phyloP scores from a whole-genome alignment of 1,140 invertebrate genomes.

The Penaeus japonicus region DNA sequence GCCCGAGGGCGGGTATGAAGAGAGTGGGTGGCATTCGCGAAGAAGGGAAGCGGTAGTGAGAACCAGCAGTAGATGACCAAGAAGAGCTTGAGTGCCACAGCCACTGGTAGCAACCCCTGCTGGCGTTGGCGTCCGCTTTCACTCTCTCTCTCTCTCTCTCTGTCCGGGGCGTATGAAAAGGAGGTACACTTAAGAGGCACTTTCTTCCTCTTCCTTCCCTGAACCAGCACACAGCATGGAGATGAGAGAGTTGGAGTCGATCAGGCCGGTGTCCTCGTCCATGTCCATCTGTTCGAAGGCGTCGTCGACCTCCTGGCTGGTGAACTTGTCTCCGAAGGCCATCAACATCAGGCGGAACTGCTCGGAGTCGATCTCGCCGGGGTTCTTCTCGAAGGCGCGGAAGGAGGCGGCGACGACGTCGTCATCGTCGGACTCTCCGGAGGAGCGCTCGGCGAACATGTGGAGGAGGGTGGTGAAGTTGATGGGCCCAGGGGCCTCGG shows the following conservation, averaged over 20 bases:
- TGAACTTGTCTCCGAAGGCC: conserved; percentile 97
- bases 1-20: not conserved
- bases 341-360: conserved; percentile 91
- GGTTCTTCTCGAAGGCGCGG: conserved; percentile 90
- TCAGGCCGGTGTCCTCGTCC: conserved; percentile 89
- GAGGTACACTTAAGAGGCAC: not conserved
- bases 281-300: conserved; percentile 91
- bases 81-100: conserved; percentile 42
- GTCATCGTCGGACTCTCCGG: conserved; percentile 76
- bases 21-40: not conserved
- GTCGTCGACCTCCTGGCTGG: conserved; percentile 89
- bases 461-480: conserved; percentile 74
- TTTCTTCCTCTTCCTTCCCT: conserved; percentile 73
- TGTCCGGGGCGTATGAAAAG: conserved; percentile 1
- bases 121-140: conserved; percentile 12
- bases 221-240: conserved; percentile 85
- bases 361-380: conserved; percentile 73
- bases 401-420: conserved; percentile 94
- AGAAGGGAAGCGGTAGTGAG: conserved; percentile 4
- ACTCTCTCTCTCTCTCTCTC: conserved; percentile 35
- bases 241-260: conserved; percentile 89
- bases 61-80: not conserved
- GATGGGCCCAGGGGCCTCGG: conserved; percentile 81
- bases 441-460: conserved; percentile 79
- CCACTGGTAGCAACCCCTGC: conserved; percentile 39